Conservation (phyloP, 2,888 invertebrate genomes). For the Leptopilina drosophilae region DNA sequence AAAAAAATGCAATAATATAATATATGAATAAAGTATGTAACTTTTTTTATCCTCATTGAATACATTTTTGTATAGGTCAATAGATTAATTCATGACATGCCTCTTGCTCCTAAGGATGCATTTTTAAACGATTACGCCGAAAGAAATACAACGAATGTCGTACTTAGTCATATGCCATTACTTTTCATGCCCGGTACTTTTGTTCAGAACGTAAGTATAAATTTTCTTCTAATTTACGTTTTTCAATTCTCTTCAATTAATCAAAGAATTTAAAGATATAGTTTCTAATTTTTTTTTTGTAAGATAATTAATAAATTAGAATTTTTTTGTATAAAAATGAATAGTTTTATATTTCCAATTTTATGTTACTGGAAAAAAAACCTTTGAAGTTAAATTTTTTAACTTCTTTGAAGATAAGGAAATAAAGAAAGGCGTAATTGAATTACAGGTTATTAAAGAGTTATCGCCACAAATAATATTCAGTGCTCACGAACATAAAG, state of each 20-base stretch:
- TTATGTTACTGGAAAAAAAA: no score
- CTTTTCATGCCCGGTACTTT: constrained; percentile 79
- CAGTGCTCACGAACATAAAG: constrained; percentile 84
- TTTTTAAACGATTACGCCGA: constrained; percentile 74
- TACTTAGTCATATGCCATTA: constrained; percentile 87
- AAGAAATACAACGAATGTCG: constrained; percentile 80
- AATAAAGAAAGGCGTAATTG: no score
- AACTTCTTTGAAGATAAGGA: no score
- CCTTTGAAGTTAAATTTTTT: no score
- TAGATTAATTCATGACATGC: constrained; percentile 82
- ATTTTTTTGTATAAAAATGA: no score
- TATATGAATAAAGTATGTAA: constrained; percentile 8
- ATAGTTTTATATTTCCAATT: no score
- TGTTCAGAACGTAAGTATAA: constrained; percentile 77
- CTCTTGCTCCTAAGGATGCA: constrained; percentile 77
- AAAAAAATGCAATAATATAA: constrained; percentile 34
- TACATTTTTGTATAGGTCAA: constrained; percentile 76
- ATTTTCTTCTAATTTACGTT: constrained; percentile 27
- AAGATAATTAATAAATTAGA: no score
- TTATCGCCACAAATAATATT: constrained; percentile 85
- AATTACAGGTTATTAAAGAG: constrained; percentile 80
- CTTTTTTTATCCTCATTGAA: background rate
- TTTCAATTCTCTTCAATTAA: no score
- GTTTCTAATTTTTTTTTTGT: no score
- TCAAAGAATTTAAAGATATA: no score